These are phyloP conservation scores for Neodiprion lecontei DNA, from an alignment of 1,140 invertebrate genomes.

Conservation along the genomic window DNA sequence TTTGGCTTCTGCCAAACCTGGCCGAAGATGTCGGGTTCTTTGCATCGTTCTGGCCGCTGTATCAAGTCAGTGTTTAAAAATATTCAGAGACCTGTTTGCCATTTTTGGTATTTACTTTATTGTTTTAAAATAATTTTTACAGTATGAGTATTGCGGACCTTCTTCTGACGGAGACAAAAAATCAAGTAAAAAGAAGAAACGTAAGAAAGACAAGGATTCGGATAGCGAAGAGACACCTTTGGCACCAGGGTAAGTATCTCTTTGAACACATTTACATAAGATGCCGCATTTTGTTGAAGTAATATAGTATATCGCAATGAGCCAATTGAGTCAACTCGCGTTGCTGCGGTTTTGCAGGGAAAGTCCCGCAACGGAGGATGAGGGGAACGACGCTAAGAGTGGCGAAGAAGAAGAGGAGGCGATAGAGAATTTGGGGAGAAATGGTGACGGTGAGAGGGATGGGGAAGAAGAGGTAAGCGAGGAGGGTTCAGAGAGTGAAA, in stretches of 20 bases:
- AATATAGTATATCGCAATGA: conserved; percentile 16
- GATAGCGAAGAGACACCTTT: conserved; percentile 67
- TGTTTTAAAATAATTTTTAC: conserved; percentile 39
- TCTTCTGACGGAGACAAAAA: conserved; percentile 63
- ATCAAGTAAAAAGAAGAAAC: conserved; percentile 77
- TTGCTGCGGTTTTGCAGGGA: conserved; percentile 25
- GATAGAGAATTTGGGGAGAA: conserved; percentile 26
- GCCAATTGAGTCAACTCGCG: neutral
- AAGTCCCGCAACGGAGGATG: conserved; percentile 39
- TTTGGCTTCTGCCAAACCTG: conserved; percentile 97
- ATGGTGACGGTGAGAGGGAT: conserved; percentile 31
- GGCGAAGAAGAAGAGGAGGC: conserved; percentile 33
- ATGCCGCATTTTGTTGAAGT: conserved; percentile 14
- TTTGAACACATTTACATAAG: conserved; percentile 7
- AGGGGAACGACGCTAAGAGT: conserved; percentile 25
- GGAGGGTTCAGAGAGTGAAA: conserved; percentile 61
- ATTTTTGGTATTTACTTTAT: neutral
- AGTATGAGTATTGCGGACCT: conserved; percentile 80
- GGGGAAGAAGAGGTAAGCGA: conserved; percentile 53
- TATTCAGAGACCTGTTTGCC: conserved; percentile 8
- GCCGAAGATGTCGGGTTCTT: conserved; percentile 99
- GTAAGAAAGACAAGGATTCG: conserved; percentile 77
- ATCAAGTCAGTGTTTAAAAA: conserved; percentile 73
- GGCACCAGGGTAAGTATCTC: conserved; percentile 43
- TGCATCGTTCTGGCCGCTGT: conserved; percentile 97